A percentile compares a stretch with the other conserved stretches of the same genome.
These are phyloP conservation scores for Labeo catla DNA, from an alignment of 2,113 vertebrate genomes.

Conservation along the genomic window DNA sequence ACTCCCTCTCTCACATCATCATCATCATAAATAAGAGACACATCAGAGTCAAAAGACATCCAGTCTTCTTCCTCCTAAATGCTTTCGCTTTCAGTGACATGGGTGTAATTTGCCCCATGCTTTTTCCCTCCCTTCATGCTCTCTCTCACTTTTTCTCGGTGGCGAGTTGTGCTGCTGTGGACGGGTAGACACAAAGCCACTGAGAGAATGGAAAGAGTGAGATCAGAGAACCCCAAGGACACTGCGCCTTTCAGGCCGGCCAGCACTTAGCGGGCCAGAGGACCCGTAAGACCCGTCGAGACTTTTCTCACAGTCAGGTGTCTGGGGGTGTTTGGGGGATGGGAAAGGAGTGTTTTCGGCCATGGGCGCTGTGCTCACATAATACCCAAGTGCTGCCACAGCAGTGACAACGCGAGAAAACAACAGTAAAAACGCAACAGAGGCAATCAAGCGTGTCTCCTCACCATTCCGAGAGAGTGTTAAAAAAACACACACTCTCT, in stretches of 20 bases:
- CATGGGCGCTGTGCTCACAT: constrained; percentile 78
- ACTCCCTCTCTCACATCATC: constrained; percentile 37
- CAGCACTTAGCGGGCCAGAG: constrained; percentile 86
- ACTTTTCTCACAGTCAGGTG: constrained; percentile 97
- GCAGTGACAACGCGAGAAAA: constrained; percentile 97
- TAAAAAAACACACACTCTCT: constrained; percentile 61
- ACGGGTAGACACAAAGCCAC: constrained; percentile 74
- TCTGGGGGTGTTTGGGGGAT: constrained; percentile 71
- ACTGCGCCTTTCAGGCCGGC: constrained; percentile 86
- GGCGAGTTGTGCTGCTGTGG: constrained; percentile 57
- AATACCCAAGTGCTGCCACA: constrained; percentile 84
- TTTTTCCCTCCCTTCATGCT: constrained; percentile 48
- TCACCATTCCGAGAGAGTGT: constrained; percentile 70
- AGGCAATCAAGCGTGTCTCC: constrained; percentile 81
- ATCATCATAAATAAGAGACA: constrained; percentile 60
- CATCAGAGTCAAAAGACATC: constrained; percentile 58
- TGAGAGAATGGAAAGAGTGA: constrained; percentile 83
- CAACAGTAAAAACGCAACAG: constrained; percentile 84
- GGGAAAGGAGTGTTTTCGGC: constrained; percentile 60
- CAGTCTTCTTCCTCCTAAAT: constrained; percentile 61
- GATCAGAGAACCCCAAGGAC: constrained; percentile 81
- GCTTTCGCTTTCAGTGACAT: constrained; percentile 68
- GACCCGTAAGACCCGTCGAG: constrained; percentile 85
- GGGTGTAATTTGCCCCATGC: constrained; percentile 71
- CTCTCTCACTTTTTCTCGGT: constrained; percentile 46